Conservation (phyloP, 2,113 vertebrate species). For the Platysternon megacephalum region DNA sequence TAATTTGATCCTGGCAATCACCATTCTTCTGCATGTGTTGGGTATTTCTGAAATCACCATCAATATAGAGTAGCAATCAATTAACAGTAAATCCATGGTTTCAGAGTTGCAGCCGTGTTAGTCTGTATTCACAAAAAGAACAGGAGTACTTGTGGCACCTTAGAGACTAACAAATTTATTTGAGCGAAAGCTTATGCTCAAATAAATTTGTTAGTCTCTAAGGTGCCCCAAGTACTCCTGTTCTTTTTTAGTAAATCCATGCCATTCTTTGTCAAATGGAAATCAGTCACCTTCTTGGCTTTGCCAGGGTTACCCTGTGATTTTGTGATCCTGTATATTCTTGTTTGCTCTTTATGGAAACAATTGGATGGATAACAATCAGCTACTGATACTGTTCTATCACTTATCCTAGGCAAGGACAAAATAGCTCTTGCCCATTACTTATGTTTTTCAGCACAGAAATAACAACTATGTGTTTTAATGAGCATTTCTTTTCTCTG, state of each 20-base stretch:
- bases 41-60: not conserved
- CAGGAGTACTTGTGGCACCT: no score
- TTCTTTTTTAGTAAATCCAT: not conserved
- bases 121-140: no score
- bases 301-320: not conserved
- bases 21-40: not conserved
- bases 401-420: not conserved
- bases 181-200: no score
- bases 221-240: no score
- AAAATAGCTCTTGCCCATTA: not conserved
- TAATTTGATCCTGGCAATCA: not conserved
- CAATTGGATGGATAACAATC: not conserved
- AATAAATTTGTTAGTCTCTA: no score
- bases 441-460: not conserved
- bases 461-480: not conserved
- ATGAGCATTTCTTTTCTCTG: not conserved
- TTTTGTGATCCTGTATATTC: not conserved
- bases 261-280: not conserved
- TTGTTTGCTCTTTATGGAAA: not conserved
- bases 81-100: no score
- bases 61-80: not conserved
- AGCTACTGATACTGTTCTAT: not conserved
- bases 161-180: no score
- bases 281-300: not conserved
- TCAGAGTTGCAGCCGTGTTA: no score